Evolutionary conservation across 2,113 vertebrate species (phyloP).

Genomic region (Myrmecophaga tridactyla): DNA sequence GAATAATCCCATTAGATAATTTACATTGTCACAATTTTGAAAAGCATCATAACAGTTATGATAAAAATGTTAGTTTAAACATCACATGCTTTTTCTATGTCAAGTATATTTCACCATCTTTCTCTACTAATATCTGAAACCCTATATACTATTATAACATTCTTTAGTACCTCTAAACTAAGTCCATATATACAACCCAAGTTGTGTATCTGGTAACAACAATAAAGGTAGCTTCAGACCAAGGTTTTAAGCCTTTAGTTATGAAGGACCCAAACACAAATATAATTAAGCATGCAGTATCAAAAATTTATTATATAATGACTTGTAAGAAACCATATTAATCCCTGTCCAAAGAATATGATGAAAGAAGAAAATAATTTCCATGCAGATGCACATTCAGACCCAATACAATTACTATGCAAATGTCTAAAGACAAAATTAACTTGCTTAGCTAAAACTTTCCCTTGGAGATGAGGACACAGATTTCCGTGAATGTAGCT

Average conservation of each 20-base stretch:
- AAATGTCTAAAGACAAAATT: slow-evolving; percentile 55
- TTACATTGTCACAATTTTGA: background rate
- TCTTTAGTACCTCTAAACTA: background rate
- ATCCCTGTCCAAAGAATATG: slow-evolving; percentile 33
- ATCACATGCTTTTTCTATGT: background rate
- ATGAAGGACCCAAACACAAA: background rate
- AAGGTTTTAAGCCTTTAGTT: background rate
- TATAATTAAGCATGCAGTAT: slow-evolving; percentile 17
- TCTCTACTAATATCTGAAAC: background rate
- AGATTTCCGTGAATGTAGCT: slow-evolving; percentile 38
- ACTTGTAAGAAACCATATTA: slow-evolving; percentile 24
- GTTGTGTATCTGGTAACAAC: background rate
- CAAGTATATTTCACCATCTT: background rate
- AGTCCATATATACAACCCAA: background rate
- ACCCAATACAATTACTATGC: slow-evolving; percentile 49
- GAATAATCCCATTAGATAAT: background rate
- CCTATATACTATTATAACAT: background rate
- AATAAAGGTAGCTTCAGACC: background rate
- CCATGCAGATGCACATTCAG: slow-evolving; percentile 38
- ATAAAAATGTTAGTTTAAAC: background rate
- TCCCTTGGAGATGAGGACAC: background rate
- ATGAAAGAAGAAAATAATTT: slow-evolving; percentile 15
- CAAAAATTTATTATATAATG: slow-evolving; percentile 41
- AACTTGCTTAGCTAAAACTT: slow-evolving; percentile 58
- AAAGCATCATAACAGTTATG: background rate